A percentile compares a stretch with the other conserved stretches of the same genome.
Conservation (phyloP, 2,797 vertebrate genomes). For the Cossypha polioptera region DNA sequence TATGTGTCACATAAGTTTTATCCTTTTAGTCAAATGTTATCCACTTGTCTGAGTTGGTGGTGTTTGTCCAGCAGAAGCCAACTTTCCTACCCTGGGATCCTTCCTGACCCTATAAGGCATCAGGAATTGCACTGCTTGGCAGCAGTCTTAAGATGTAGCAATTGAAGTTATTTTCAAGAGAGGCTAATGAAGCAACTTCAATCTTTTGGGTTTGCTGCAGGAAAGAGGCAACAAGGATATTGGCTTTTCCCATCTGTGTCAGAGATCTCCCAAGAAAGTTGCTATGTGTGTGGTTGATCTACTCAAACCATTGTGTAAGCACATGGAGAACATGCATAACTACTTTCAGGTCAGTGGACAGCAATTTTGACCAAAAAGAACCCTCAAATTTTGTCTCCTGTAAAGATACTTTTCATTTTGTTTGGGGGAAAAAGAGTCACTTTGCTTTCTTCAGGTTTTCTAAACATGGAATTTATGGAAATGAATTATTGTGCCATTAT, state of each 20-base stretch:
- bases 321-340: slow-evolving; percentile 96
- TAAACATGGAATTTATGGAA: background rate
- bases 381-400: background rate
- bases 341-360: slow-evolving; percentile 88
- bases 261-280: slow-evolving; percentile 84
- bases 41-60: background rate
- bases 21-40: background rate
- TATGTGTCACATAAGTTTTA: background rate
- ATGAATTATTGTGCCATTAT: background rate
- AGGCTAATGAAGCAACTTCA: background rate
- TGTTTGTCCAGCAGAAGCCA: background rate
- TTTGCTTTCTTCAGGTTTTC: background rate
- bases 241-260: slow-evolving; percentile 92
- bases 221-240: slow-evolving; percentile 78
- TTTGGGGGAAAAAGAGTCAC: background rate
- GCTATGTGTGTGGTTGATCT: slow-evolving; percentile 78
- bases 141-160: background rate
- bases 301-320: slow-evolving; percentile 87
- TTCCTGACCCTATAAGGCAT: background rate
- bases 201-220: slow-evolving; percentile 72
- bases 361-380: background rate
- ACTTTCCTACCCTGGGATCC: background rate
- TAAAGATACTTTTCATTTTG: background rate
- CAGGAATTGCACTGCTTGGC: background rate
- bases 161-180: background rate